A percentile compares a stretch with the other conserved stretches of the same genome.
phyloP scores from a whole-genome alignment of 2,888 invertebrate genomes.

The Linnaemya tessellans region DNA sequence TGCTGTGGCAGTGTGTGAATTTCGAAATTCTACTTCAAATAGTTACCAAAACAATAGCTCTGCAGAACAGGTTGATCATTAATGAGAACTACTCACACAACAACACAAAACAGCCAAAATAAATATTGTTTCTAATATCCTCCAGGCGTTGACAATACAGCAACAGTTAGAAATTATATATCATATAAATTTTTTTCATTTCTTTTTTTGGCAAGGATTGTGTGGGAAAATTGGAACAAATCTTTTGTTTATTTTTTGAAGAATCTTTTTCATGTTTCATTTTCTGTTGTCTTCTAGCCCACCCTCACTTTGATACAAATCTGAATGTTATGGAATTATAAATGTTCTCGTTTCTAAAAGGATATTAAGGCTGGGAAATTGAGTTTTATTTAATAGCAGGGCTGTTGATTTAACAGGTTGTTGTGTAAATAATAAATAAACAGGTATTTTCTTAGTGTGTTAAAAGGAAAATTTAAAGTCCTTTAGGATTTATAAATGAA shows the following conservation, averaged over 20 bases:
- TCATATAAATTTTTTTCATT: neutral
- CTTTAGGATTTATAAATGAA: slow-evolving; percentile 17
- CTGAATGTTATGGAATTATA: slow-evolving; percentile 15
- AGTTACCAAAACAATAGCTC: slow-evolving; percentile 6
- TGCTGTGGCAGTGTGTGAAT: slow-evolving; percentile 50
- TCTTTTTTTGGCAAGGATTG: slow-evolving; percentile 12
- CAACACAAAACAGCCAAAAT: neutral
- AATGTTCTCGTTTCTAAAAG: slow-evolving; percentile 1
- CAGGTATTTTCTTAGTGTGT: neutral
- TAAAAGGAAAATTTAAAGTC: slow-evolving; percentile 11
- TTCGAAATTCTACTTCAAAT: slow-evolving; percentile 19
- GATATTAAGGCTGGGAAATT: slow-evolving; percentile 39
- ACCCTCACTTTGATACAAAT: slow-evolving; percentile 39
- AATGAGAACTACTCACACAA: neutral
- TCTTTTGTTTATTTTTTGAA: slow-evolving; percentile 9
- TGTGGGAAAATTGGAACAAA: slow-evolving; percentile 63
- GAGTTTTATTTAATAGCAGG: slow-evolving; percentile 47
- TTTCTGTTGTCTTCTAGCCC: slow-evolving; percentile 38
- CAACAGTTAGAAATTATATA: slow-evolving; percentile 41
- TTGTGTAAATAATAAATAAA: slow-evolving; percentile 12
- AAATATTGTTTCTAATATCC: slow-evolving; percentile 32
- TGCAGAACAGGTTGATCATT: slow-evolving; percentile 58
- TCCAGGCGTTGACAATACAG: slow-evolving; percentile 36
- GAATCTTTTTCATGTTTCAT: slow-evolving; percentile 24
- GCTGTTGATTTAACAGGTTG: slow-evolving; percentile 53